Evolutionary conservation across 1,140 invertebrate species (phyloP).

Genomic region (Cherax quadricarinatus): DNA sequence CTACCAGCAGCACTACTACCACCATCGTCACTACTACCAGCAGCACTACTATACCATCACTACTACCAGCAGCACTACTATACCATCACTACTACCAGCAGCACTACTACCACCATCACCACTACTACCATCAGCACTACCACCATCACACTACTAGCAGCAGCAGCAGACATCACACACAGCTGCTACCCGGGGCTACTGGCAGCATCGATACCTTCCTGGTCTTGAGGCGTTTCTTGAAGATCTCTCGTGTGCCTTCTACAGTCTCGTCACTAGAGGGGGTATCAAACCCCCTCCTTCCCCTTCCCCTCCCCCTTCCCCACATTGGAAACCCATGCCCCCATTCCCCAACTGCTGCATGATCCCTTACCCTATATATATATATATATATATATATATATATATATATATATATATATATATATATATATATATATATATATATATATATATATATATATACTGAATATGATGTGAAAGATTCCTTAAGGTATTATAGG

Average conservation of each 20-base stretch:
- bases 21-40: too few relatives aligned
- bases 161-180: background rate
- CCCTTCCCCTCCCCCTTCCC: background rate
- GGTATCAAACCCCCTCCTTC: background rate
- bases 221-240: background rate
- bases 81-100: too few relatives aligned
- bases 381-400: too few relatives aligned
- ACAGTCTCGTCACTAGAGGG: background rate
- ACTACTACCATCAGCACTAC: background rate
- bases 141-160: background rate
- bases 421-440: too few relatives aligned
- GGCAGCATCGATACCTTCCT: slow-evolving; percentile 1
- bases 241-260: background rate
- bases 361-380: background rate
- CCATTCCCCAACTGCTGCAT: background rate
- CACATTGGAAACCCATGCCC: background rate
- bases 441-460: too few relatives aligned
- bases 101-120: background rate
- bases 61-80: too few relatives aligned
- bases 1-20: too few relatives aligned
- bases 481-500: too few relatives aligned
- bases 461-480: too few relatives aligned
- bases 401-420: too few relatives aligned
- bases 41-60: too few relatives aligned
- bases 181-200: background rate